Percentiles rank a stretch among this genome's conserved stretches.
These are phyloP conservation scores for Zygothrica quintamaculata DNA, from an alignment of 2,888 invertebrate genomes.

Conservation along the genomic window DNA sequence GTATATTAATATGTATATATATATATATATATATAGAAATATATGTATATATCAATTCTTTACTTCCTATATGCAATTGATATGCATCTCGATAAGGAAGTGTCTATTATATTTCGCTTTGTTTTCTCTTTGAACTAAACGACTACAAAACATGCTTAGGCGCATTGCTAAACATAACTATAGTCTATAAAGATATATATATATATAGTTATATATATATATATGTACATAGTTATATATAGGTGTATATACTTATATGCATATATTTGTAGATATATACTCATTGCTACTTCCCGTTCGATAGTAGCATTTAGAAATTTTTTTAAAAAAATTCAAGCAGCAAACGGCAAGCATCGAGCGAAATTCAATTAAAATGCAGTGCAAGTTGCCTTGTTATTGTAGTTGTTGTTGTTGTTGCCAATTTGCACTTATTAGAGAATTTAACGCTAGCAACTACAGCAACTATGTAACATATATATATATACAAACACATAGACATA, in stretches of 20 bases:
- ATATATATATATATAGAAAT: neutral
- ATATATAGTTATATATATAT: conserved; percentile 27
- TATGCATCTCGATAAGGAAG: neutral
- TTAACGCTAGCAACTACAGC: conserved; percentile 43
- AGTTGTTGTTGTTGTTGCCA: conserved; percentile 46
- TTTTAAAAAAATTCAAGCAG: conserved; percentile 10
- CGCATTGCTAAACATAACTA: neutral
- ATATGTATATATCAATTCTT: too few relatives aligned
- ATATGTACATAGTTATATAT: conserved; percentile 12
- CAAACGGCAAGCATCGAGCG: conserved; percentile 1
- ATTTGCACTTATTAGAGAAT: conserved; percentile 68
- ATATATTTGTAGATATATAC: conserved; percentile 38
- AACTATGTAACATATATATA: too few relatives aligned
- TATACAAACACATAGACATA: neutral
- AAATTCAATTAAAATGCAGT: conserved; percentile 75
- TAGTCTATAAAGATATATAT: conserved; percentile 4
- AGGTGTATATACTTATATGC: conserved; percentile 27
- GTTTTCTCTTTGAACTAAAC: too few relatives aligned
- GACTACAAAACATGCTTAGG: conserved; percentile 24
- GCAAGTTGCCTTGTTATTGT: conserved; percentile 7
- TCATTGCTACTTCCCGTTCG: conserved; percentile 64
- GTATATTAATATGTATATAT: conserved; percentile 8
- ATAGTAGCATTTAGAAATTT: conserved; percentile 21
- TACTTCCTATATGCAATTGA: neutral
- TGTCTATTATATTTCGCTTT: too few relatives aligned